phyloP scores from a whole-genome alignment of 2,113 vertebrate species.

The Conger conger region DNA sequence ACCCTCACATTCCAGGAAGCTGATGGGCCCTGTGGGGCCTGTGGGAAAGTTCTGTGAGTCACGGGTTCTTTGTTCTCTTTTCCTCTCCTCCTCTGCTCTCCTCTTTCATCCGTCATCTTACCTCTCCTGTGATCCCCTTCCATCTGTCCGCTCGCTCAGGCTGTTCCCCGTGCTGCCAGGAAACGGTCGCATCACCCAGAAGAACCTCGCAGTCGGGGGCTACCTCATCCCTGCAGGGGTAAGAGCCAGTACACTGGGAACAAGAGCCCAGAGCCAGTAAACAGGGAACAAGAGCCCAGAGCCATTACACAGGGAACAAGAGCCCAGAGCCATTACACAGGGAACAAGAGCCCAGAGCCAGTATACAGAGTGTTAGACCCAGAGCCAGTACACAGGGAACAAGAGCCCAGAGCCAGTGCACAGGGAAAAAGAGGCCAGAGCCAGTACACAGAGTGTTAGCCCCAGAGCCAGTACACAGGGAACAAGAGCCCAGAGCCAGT shows the following conservation, averaged over 20 bases:
- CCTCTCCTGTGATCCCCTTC: not conserved
- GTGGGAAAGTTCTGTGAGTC: not conserved
- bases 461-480: no score
- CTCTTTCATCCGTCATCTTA: not conserved
- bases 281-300: not conserved
- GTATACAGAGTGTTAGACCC: no score
- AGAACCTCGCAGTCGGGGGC: slow-evolving; percentile 84
- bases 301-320: no score
- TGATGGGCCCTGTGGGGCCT: not conserved
- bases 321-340: no score
- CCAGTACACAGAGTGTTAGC: no score
- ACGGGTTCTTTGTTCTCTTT: not conserved
- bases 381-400: not conserved
- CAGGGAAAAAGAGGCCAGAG: no score
- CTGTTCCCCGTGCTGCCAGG: slow-evolving; percentile 90
- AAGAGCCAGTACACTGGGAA: slow-evolving; percentile 43
- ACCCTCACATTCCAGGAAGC: not conserved
- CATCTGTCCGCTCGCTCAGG: slow-evolving; percentile 40
- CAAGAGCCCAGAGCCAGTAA: not conserved
- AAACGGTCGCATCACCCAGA: slow-evolving; percentile 86
- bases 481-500: no score
- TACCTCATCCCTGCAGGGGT: slow-evolving; percentile 94
- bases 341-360: not conserved
- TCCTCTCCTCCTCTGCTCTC: not conserved
- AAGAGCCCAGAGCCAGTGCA: no score